Base-by-base conservation (phyloP, 2,113 vertebrate genomes). In the Delphinapterus leucas region DNA sequence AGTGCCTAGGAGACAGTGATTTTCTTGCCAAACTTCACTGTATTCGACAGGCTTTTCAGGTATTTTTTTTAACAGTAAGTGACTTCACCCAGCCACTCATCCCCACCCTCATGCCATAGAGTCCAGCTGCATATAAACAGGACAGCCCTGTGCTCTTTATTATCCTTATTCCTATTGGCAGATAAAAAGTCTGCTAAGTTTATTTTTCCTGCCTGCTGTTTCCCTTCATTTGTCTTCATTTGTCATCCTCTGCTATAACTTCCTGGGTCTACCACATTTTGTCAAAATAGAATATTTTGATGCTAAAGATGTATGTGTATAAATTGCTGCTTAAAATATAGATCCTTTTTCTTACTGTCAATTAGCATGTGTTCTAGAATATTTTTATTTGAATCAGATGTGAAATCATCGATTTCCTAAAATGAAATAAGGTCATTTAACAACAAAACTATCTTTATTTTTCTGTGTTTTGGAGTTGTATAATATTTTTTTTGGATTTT, bases 21-120 rank as follows among this genome's bases (percentile, higher is more conserved):
- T 99, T 99, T 97, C 99, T 99, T 96, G 99, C 99, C 58, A 99
- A 99, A 97, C 98, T 99, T 91, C 99, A 99, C 74, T 99, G 99
- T 87, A 98, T 99, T 95, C 99, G 99, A 38, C 99, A 99, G 97
- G 99, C 99, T 26, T 99, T 99, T 97, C 99, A 99, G 99, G 99
- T 99, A 99, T 93, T 55, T 67, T 74, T 88, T 81, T 86, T 55
- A 36, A 87, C 63, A 61, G 31, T 83, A 60, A 90, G n/a, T 20
- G n/a, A 81, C 21, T 55, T 76, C 81, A 58, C 53, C 65, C 31
- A 36, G 70, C 65, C 28, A 33, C 41, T 83, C 58, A 73, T 26
- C n/a, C 28, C 49, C 23, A 31, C 44, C 44, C 60, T 71, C 58
- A 80, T 55, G 47, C 47, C 61, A 1, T 11, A 60, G 63, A 63